phyloP scores from a whole-genome alignment of 2,888 invertebrate species.

The Eurytoma adleriae region DNA sequence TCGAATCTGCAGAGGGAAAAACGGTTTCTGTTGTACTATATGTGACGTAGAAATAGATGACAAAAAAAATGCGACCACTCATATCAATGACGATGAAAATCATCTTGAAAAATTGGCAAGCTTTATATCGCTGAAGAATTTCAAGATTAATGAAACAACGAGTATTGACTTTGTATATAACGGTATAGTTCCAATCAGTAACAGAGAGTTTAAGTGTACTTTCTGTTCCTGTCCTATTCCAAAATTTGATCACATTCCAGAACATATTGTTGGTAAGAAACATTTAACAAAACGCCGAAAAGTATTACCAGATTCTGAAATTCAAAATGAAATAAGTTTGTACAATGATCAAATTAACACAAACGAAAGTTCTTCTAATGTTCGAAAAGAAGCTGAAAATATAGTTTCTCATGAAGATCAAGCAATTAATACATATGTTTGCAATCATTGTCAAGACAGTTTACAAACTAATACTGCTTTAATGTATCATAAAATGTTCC shows the following conservation, averaged over 20 bases:
- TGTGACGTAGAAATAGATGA: conserved; percentile 25
- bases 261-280: conserved; percentile 48
- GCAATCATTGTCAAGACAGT: conserved; percentile 41
- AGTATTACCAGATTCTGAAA: conserved; percentile 9
- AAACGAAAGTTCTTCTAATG: conserved; percentile 1
- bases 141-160: conserved; percentile 23
- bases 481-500: conserved; percentile 51
- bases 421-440: conserved; percentile 13
- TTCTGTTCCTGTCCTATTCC: conserved; percentile 41
- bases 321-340: neutral
- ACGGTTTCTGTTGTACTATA: conserved; percentile 32
- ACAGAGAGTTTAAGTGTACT: conserved; percentile 39
- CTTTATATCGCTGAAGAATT: neutral
- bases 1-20: conserved; percentile 26
- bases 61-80: neutral
- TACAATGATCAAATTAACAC: neutral
- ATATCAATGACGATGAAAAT: conserved; percentile 7
- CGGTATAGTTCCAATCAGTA: conserved; percentile 37
- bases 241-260: conserved; percentile 36
- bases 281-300: conserved; percentile 34
- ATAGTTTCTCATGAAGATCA: neutral
- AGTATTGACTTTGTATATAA: conserved; percentile 36
- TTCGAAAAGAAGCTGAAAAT: neutral
- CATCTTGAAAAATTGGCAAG: conserved; percentile 36
- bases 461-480: conserved; percentile 36